These are phyloP conservation scores for Zophobas atratus DNA, from an alignment of 1,140 invertebrate species.

Conservation along the genomic window DNA sequence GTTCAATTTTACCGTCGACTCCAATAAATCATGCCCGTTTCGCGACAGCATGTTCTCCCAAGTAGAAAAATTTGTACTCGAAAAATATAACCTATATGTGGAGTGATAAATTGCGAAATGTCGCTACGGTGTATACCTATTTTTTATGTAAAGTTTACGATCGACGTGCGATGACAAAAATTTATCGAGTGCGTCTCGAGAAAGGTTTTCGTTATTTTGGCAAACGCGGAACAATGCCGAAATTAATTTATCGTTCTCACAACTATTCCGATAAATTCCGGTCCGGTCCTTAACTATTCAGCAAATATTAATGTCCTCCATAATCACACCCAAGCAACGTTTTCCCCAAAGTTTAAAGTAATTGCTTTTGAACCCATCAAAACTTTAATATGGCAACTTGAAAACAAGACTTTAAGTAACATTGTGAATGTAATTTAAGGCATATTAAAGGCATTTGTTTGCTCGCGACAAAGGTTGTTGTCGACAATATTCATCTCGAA, in stretches of 20 bases:
- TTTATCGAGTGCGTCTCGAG: conserved; percentile 1
- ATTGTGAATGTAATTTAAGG: conserved; percentile 36
- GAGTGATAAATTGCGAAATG: conserved; percentile 36
- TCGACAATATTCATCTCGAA: conserved; percentile 34
- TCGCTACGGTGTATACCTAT: conserved; percentile 14
- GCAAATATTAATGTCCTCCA: conserved; percentile 36
- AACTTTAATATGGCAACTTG: conserved; percentile 42
- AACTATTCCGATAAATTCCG: conserved; percentile 37
- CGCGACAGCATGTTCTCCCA: conserved; percentile 19
- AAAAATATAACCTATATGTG: conserved; percentile 33
- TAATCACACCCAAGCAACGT: conserved; percentile 21
- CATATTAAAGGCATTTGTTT: conserved; percentile 38
- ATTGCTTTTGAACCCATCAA: conserved; percentile 32
- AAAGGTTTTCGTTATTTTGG: conserved; percentile 5
- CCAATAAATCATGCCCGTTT: conserved; percentile 23
- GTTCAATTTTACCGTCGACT: conserved; percentile 13
- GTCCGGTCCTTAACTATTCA: conserved; percentile 26
- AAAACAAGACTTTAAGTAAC: conserved; percentile 39
- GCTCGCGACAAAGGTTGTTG: conserved; percentile 33
- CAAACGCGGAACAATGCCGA: conserved; percentile 11
- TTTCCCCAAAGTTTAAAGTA: conserved; percentile 32
- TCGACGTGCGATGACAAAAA: conserved; percentile 28
- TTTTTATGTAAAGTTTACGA: conserved; percentile 36
- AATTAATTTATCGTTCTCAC: conserved; percentile 29
- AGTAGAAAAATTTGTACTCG: conserved; percentile 22